These are phyloP conservation scores for Ceratosolen fusciceps DNA, from an alignment of 1,140 invertebrate genomes.

Conservation along the genomic window DNA sequence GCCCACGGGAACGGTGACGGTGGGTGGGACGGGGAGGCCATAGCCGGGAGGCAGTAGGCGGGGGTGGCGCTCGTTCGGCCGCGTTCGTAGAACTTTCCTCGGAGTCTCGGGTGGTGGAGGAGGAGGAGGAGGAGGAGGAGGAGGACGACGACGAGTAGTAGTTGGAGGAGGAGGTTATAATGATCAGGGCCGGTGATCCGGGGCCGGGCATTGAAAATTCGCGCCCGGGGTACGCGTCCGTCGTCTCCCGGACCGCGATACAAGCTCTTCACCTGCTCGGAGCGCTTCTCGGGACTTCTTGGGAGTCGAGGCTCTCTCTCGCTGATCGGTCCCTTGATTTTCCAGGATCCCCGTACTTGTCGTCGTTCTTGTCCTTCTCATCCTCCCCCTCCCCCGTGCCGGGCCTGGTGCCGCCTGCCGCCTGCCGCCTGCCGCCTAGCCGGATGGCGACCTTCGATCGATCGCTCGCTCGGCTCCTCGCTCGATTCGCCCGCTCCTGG, in stretches of 20 bases:
- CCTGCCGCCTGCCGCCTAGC: too few species aligned
- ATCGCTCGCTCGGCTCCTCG: constrained; percentile 41
- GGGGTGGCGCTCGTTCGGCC: too few species aligned
- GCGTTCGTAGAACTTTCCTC: constrained; percentile 40
- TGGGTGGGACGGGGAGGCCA: too few species aligned
- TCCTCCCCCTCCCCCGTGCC: constrained; percentile 15
- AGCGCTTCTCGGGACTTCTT: constrained; percentile 47
- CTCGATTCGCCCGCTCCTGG: constrained; percentile 25
- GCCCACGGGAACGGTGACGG: too few species aligned
- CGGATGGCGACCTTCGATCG: constrained; percentile 50
- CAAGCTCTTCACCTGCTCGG: constrained; percentile 33
- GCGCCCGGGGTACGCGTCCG: constrained; percentile 36
- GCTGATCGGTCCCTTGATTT: constrained; percentile 48
- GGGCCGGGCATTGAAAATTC: constrained; percentile 37
- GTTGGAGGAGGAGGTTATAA: constrained; percentile 32
- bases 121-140: too few species aligned
- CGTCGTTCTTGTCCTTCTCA: constrained; percentile 29
- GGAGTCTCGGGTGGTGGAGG: too few species aligned
- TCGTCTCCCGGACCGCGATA: constrained; percentile 4
- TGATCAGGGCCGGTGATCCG: constrained; percentile 5
- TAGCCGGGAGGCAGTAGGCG: too few species aligned
- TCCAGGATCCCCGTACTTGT: constrained; percentile 44
- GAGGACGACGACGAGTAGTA: too few species aligned
- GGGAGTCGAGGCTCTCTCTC: constrained; percentile 30
- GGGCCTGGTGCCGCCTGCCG: too few species aligned